Percentiles rank a stretch among this genome's conserved stretches.
These are phyloP conservation scores for Tipula unca DNA, from an alignment of 2,888 invertebrate genomes.

Conservation along the genomic window DNA sequence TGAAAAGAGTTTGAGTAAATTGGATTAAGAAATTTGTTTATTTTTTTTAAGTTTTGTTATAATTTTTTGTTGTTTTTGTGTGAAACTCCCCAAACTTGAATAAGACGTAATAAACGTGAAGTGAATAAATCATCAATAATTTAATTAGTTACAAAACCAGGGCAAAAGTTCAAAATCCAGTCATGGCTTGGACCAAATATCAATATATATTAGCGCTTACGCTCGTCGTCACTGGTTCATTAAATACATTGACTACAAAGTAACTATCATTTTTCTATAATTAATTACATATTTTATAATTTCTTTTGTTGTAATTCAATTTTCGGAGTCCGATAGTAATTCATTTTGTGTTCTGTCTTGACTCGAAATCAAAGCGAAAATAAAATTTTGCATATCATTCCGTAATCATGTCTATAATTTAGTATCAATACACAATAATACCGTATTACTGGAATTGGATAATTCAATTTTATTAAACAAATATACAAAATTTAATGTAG, in stretches of 20 bases:
- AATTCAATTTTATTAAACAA: neutral
- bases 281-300: neutral
- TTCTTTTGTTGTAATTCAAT: neutral
- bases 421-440: neutral
- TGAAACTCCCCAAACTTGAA: neutral
- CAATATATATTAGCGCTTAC: slow-evolving; percentile 16
- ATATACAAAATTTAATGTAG: neutral
- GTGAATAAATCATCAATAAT: neutral
- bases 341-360: neutral
- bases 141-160: neutral
- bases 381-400: neutral
- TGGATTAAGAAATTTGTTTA: neutral
- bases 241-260: slow-evolving; percentile 18
- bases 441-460: neutral
- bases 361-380: neutral
- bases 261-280: neutral
- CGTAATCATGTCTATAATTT: neutral
- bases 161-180: neutral
- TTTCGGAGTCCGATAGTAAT: neutral
- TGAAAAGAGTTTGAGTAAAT: neutral
- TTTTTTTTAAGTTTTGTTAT: neutral
- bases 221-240: neutral
- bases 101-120: neutral
- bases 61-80: neutral
- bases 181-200: slow-evolving; percentile 16